Conservation (phyloP, 2,797 vertebrate species). For the Arctocebus calabarensis region DNA sequence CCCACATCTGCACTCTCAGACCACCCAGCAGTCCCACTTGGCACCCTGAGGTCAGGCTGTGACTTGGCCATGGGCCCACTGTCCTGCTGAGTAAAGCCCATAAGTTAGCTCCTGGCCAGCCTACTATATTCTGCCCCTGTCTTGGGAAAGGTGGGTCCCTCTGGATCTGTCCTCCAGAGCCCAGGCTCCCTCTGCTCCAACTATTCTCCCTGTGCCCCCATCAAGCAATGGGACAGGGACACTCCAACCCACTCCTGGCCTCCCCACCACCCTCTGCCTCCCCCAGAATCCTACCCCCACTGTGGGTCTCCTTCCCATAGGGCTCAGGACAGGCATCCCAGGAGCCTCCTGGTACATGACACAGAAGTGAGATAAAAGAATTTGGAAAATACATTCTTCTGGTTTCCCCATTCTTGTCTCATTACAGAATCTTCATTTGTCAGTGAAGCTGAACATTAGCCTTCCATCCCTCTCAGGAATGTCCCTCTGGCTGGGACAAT, state of each 20-base stretch:
- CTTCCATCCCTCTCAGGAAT: not conserved
- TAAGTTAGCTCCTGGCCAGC: not conserved
- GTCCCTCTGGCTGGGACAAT: not conserved
- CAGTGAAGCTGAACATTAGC: not conserved
- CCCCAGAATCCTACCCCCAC: not conserved
- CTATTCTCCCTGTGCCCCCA: not conserved
- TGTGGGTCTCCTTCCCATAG: too few relatives aligned
- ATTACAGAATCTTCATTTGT: not conserved
- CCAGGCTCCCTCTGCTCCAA: not conserved
- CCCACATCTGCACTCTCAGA: not conserved
- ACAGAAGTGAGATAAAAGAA: not conserved
- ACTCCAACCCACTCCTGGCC: not conserved
- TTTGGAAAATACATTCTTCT: not conserved
- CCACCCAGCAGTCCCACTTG: not conserved
- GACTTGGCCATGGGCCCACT: not conserved
- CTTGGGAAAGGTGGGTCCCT: not conserved
- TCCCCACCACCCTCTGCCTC: not conserved
- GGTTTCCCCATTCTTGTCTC: too few relatives aligned
- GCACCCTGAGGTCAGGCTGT: not conserved
- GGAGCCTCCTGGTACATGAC: not conserved
- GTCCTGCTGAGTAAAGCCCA: not conserved
- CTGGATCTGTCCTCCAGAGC: not conserved
- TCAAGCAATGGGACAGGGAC: too few relatives aligned
- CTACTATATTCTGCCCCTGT: not conserved
- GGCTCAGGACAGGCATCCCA: too few relatives aligned